These are phyloP conservation scores for Aurelia coerulea DNA, from an alignment of 30 jellyfish, hydroid and myxozoan genomes.

Conservation along the genomic window DNA sequence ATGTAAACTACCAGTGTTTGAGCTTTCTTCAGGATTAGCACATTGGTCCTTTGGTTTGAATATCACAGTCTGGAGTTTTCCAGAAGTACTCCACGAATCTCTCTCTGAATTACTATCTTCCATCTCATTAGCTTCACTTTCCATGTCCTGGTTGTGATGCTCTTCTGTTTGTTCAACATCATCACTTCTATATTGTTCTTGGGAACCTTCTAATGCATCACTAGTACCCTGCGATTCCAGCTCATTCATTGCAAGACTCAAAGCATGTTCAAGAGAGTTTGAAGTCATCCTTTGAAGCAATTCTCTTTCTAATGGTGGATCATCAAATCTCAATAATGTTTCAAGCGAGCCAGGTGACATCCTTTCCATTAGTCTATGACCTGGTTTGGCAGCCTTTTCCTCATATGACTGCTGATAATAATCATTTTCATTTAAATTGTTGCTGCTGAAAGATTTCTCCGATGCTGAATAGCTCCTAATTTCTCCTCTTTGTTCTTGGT, in stretches of 20 bases:
- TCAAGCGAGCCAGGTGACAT: not conserved
- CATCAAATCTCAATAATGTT: not conserved
- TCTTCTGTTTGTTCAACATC: too few relatives aligned
- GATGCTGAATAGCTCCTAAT: not conserved
- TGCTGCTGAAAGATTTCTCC: too few relatives aligned
- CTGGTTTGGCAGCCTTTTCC: not conserved
- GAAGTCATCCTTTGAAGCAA: conserved; percentile 56
- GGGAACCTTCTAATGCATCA: not conserved
- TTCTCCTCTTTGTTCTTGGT: not conserved
- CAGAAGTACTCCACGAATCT: conserved; percentile 11
- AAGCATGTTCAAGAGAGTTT: conserved; percentile 36
- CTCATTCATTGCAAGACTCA: conserved; percentile 37
- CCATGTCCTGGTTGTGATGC: too few relatives aligned
- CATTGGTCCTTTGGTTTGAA: conserved; percentile 20
- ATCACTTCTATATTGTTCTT: too few relatives aligned
- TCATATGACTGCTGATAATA: too few relatives aligned
- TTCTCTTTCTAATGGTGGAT: not conserved
- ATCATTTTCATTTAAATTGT: too few relatives aligned
- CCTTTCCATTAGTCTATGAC: not conserved
- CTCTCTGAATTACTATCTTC: not conserved
- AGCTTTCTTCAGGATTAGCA: conserved; percentile 1
- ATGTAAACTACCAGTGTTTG: conserved; percentile 1
- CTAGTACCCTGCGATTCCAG: conserved; percentile 2
- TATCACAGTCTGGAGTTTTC: conserved; percentile 30
- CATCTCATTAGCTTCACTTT: not conserved